Evolutionary conservation across 2,113 vertebrate species (phyloP).

Genomic region (Gallinago paraguaiae): DNA sequence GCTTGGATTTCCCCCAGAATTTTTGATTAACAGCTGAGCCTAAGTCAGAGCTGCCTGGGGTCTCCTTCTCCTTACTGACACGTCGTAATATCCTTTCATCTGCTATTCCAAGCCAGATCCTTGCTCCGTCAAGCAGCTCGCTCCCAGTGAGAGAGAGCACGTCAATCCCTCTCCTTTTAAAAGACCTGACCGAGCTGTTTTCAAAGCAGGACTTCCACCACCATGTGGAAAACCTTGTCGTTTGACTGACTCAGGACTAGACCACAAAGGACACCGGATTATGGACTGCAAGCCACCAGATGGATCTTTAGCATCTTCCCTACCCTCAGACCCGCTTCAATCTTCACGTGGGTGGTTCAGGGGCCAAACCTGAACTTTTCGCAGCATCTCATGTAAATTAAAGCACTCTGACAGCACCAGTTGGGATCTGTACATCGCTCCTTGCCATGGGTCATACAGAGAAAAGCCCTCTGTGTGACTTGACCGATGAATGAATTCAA

Average conservation of each 20-base stretch:
- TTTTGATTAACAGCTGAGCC: slow-evolving; percentile 55
- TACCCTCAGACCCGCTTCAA: not conserved
- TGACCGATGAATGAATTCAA: not conserved
- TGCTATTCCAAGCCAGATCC: not conserved
- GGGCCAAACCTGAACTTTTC: not conserved
- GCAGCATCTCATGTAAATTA: not conserved
- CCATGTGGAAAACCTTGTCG: not conserved
- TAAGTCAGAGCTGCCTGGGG: slow-evolving; percentile 47
- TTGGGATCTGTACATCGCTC: not conserved
- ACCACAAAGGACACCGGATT: not conserved
- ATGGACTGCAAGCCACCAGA: not conserved
- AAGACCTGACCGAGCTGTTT: not conserved
- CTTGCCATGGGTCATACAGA: not conserved
- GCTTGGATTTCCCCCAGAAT: slow-evolving; percentile 49
- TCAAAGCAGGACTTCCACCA: not conserved
- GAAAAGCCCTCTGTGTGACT: not conserved
- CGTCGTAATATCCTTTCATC: slow-evolving; percentile 33
- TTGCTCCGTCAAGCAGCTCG: not conserved
- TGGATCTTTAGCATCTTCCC: not conserved
- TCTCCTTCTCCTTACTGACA: slow-evolving; percentile 44
- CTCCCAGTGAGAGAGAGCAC: not conserved
- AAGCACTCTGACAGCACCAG: not conserved
- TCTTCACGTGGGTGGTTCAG: not conserved
- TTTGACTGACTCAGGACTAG: not conserved
- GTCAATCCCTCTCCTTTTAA: not conserved